Evolutionary conservation across 2,797 vertebrate genomes (phyloP).

Genomic region (Sebastes oblongus): DNA sequence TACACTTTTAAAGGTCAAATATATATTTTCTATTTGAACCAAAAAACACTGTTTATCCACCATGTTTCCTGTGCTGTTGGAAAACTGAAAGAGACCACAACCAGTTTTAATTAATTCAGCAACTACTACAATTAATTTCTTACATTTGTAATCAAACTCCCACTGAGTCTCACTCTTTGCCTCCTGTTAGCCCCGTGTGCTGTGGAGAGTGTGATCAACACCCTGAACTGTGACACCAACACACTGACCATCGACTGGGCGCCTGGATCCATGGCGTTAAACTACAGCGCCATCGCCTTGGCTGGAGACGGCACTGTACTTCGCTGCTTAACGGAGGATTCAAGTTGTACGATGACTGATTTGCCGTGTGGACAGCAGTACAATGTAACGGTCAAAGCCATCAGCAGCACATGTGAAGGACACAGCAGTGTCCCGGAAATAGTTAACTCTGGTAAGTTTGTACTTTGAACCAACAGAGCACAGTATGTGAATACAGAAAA

Average conservation of each 20-base stretch:
- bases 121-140: not conserved
- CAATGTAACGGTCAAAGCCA: constrained; percentile 63
- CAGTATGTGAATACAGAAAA: not conserved
- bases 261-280: constrained; percentile 21
- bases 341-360: constrained; percentile 57
- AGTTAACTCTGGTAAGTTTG: constrained; percentile 71
- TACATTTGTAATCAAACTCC: not conserved
- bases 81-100: not conserved
- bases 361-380: constrained; percentile 78
- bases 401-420: constrained; percentile 72
- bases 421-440: constrained; percentile 36
- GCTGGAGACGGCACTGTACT: constrained; percentile 28
- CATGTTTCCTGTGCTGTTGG: not conserved
- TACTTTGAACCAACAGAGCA: not conserved
- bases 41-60: not conserved
- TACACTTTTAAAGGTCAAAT: not conserved
- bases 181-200: constrained; percentile 75
- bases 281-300: constrained; percentile 66
- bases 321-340: constrained; percentile 58
- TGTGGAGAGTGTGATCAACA: constrained; percentile 47
- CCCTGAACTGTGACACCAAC: constrained; percentile 71
- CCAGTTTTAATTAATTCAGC: not conserved
- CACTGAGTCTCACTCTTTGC: not conserved
- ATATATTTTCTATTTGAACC: not conserved
- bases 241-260: constrained; percentile 73